These are phyloP conservation scores for Conus betulinus DNA, from an alignment of 1,140 invertebrate species.

Conservation along the genomic window DNA sequence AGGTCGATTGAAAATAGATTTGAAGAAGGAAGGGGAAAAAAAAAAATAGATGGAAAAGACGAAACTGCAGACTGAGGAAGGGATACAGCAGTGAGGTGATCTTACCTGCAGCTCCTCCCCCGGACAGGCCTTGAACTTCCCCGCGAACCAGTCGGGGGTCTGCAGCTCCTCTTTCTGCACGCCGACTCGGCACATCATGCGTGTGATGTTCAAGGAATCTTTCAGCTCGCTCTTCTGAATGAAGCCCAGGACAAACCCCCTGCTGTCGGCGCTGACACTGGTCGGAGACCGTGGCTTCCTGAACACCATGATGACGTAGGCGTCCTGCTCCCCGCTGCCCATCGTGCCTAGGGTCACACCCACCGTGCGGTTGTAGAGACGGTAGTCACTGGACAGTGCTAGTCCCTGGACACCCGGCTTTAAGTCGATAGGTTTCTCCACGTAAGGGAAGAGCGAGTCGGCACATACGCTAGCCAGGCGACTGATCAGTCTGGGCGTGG, in stretches of 20 bases:
- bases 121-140: neutral
- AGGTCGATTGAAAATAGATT: too few relatives aligned
- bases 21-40: neutral
- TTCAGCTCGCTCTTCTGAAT: neutral
- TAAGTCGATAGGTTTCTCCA: constrained; percentile 1
- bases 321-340: neutral
- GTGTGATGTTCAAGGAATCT: neutral
- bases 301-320: neutral
- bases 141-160: too few relatives aligned
- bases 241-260: neutral
- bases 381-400: neutral
- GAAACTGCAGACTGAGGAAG: neutral
- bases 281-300: neutral
- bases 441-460: constrained; percentile 11
- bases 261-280: too few relatives aligned
- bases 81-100: neutral
- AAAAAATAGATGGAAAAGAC: too few relatives aligned
- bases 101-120: neutral
- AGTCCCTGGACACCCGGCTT: too few relatives aligned
- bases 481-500: neutral
- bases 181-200: neutral
- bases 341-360: neutral
- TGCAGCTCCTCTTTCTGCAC: neutral
- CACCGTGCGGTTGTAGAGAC: neutral
- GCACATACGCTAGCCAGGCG: constrained; percentile 1